phyloP scores from a whole-genome alignment of 2,113 vertebrate genomes.

The Lagenorhynchus albirostris region DNA sequence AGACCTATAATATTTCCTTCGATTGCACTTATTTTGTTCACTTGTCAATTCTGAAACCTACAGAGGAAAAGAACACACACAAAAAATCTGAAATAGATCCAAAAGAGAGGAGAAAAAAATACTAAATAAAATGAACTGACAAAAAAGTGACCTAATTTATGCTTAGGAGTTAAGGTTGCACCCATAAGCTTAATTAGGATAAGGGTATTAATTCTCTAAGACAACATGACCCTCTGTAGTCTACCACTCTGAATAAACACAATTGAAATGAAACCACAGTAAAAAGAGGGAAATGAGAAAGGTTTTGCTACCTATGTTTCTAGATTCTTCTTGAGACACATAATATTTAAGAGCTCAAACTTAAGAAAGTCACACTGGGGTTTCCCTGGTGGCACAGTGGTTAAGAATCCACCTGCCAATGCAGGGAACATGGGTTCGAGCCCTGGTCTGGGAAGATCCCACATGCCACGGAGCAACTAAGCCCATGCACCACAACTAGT shows the following conservation, averaged over 20 bases:
- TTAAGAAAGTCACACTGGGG: neutral
- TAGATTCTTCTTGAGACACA: neutral
- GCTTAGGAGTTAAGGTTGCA: neutral
- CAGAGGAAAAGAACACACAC: neutral
- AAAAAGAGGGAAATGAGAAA: neutral
- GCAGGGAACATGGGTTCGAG: no score
- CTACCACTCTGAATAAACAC: neutral
- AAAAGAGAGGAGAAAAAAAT: neutral
- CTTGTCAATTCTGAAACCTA: conserved; percentile 29
- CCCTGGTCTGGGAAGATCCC: no score
- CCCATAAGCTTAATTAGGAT: neutral
- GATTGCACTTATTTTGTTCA: conserved; percentile 10
- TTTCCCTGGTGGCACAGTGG: no score
- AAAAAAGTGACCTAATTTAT: neutral
- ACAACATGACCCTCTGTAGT: neutral
- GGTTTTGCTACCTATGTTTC: neutral
- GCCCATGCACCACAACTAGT: no score
- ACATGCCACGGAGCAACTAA: no score
- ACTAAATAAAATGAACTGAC: conserved; percentile 2
- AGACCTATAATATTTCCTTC: neutral
- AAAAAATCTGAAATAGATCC: neutral
- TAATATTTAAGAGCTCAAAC: conserved; percentile 6
- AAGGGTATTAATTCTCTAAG: neutral
- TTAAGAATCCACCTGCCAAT: no score
- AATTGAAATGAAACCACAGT: neutral